Evolutionary conservation across 2,113 vertebrate species (phyloP), one percentile per base, ranked within the genome.

Genomic region (Spilogale gracilis): DNA sequence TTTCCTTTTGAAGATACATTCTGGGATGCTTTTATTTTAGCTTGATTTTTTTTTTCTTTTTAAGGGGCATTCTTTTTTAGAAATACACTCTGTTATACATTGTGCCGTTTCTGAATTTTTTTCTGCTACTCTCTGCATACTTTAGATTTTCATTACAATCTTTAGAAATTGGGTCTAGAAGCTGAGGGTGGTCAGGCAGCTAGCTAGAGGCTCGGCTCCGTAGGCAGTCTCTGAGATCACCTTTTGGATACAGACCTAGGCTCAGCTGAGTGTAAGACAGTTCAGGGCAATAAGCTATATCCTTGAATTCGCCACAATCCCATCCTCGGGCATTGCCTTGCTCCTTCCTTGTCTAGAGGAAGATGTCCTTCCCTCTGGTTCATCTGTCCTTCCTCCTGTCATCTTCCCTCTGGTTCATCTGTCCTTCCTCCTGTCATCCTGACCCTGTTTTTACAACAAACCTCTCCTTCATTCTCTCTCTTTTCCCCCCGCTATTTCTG

Each of bases 11-110:
- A 32, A 69, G 27, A 89, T 45, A 63, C 12, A 18, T 73, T 80
- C 80, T 71, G 58, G 60, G n/a, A 88, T 73, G 69, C 23, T 94
- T 94, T 82, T 58, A 16, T 93, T 89, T 89, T 69, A 5, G 27
- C 14, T 48, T 84, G 20, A 18, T 56, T 54, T 67, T 73, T 61
- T 80, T 18, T 43, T 45, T 25, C 81, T 87, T 81, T 81, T n/a
- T 10, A 74, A 45, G n/a, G 52, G 2, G 1, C 16, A 69, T 65
- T 58, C 12, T 67, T 67, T 84, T 91, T 93, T 50, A 67, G 13
- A 92, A 65, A 67, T 32, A 71, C 5, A 76, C 6, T 58, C 7
- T 58, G 32, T 67, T 58, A 81, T 23, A 65, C 14, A 65, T 16
- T 83, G n/a, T 78, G 32, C 74, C 45, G 45, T 85, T 94, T 38